These are phyloP conservation scores for Venusia cambrica DNA, from an alignment of 2,888 invertebrate species.

Conservation along the genomic window DNA sequence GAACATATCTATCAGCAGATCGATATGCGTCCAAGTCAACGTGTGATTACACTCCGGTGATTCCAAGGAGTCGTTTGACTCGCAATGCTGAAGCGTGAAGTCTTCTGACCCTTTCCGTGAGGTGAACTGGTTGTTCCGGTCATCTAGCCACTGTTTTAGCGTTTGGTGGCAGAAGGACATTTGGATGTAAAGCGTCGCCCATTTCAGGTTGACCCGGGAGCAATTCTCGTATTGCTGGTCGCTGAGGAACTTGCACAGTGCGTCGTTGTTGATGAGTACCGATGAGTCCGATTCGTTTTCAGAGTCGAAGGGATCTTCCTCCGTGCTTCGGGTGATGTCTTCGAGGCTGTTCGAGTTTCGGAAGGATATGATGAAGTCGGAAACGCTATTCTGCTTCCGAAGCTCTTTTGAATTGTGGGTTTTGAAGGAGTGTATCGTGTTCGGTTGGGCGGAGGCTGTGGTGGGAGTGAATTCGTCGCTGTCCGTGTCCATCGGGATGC, in stretches of 20 bases:
- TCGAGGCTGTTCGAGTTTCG: slow-evolving; percentile 60
- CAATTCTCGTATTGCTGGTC: slow-evolving; percentile 61
- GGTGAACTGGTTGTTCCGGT: slow-evolving; percentile 73
- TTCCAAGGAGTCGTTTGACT: slow-evolving; percentile 57
- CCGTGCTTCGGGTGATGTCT: slow-evolving; percentile 34
- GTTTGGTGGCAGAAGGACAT: slow-evolving; percentile 91
- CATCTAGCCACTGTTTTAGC: slow-evolving; percentile 87
- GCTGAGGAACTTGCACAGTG: slow-evolving; percentile 54
- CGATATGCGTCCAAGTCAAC: slow-evolving; percentile 57
- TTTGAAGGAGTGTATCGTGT: slow-evolving; percentile 69
- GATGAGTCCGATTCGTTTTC: slow-evolving; percentile 54
- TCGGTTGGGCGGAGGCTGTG: slow-evolving; percentile 58
- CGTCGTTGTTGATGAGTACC: slow-evolving; percentile 46
- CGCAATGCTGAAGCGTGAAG: slow-evolving; percentile 53
- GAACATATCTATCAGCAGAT: slow-evolving; percentile 82
- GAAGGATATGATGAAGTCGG: slow-evolving; percentile 69
- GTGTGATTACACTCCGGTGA: slow-evolving; percentile 52
- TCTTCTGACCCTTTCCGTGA: slow-evolving; percentile 61
- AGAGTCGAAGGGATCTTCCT: slow-evolving; percentile 48
- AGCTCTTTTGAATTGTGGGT: slow-evolving; percentile 72
- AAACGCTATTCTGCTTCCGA: slow-evolving; percentile 53
- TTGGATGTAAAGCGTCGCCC: slow-evolving; percentile 89
- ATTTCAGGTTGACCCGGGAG: slow-evolving; percentile 76
- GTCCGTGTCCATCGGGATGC: slow-evolving; percentile 60
- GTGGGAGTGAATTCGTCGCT: slow-evolving; percentile 54